phyloP scores from a whole-genome alignment of 2,797 vertebrate species.

The Anableps anableps region DNA sequence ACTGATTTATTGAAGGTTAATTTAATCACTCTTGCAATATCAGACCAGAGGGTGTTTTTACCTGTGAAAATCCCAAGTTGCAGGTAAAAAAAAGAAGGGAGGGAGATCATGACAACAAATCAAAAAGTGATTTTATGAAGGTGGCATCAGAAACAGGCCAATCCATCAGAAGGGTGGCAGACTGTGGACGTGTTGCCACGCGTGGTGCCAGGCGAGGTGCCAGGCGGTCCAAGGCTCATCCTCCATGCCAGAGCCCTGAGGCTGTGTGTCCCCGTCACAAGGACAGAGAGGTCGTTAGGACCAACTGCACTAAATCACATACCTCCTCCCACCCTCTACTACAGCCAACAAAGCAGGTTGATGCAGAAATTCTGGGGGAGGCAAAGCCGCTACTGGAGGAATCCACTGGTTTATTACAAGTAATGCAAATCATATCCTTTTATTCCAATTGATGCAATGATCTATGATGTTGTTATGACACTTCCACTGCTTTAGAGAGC shows the following conservation, averaged over 20 bases:
- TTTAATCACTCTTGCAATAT: slow-evolving; percentile 78
- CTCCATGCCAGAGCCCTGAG: slow-evolving; percentile 79
- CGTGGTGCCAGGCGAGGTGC: slow-evolving; percentile 79
- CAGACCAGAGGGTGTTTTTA: slow-evolving; percentile 75
- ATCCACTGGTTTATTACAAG: slow-evolving; percentile 58
- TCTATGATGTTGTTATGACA: slow-evolving; percentile 79
- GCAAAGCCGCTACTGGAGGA: slow-evolving; percentile 47
- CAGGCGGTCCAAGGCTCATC: slow-evolving; percentile 77
- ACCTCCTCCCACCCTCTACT: slow-evolving; percentile 69
- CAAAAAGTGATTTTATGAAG: slow-evolving; percentile 79
- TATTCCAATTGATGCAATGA: slow-evolving; percentile 74
- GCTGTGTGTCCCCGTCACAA: slow-evolving; percentile 76
- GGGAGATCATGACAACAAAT: slow-evolving; percentile 79
- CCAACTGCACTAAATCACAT: slow-evolving; percentile 78
- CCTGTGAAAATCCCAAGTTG: slow-evolving; percentile 66
- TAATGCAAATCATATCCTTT: slow-evolving; percentile 63
- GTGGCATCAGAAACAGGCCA: slow-evolving; percentile 74
- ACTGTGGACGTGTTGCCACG: slow-evolving; percentile 74
- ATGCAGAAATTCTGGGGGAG: slow-evolving; percentile 54
- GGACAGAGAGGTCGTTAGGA: slow-evolving; percentile 81
- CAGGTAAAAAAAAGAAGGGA: slow-evolving; percentile 46
- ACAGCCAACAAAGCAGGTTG: slow-evolving; percentile 72
- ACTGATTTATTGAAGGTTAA: slow-evolving; percentile 80
- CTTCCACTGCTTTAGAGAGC: slow-evolving; percentile 67
- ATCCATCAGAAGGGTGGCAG: slow-evolving; percentile 76